These are phyloP conservation scores for Nilaparvata lugens DNA, from an alignment of 1,140 invertebrate genomes.

Conservation along the genomic window DNA sequence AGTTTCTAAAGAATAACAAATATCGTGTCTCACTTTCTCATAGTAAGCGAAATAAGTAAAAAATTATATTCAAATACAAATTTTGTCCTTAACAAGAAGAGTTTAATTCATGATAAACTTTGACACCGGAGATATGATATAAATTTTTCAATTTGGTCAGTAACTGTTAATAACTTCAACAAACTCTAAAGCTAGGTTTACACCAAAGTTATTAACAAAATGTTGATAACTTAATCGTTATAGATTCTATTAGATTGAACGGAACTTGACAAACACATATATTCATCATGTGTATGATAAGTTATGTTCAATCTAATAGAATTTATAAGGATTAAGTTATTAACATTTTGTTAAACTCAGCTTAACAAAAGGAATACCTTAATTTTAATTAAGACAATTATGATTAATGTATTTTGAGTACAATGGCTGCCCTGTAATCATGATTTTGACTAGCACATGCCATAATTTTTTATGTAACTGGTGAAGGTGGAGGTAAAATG, in stretches of 20 bases:
- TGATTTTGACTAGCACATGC: not conserved
- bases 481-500: too few species aligned
- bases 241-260: too few species aligned
- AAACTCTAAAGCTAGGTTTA: too few species aligned
- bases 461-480: too few species aligned
- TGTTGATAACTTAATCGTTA: too few species aligned
- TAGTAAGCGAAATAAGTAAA: too few species aligned
- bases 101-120: slow-evolving; percentile 14
- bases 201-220: too few species aligned
- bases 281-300: too few species aligned
- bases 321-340: too few species aligned
- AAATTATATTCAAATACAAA: slow-evolving; percentile 11
- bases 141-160: slow-evolving; percentile 18
- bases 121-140: slow-evolving; percentile 13
- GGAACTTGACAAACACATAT: too few species aligned
- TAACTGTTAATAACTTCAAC: slow-evolving; percentile 14
- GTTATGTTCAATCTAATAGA: too few species aligned
- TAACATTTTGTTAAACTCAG: too few species aligned
- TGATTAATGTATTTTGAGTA: not conserved
- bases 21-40: slow-evolving; percentile 1
- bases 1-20: slow-evolving; percentile 15
- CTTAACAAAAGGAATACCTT: not conserved
- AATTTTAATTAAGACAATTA: slow-evolving; percentile 11
- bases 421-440: not conserved
- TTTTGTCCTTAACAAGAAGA: slow-evolving; percentile 9